Conservation (phyloP, 2,888 invertebrate genomes). For the Phytoseiulus persimilis region DNA sequence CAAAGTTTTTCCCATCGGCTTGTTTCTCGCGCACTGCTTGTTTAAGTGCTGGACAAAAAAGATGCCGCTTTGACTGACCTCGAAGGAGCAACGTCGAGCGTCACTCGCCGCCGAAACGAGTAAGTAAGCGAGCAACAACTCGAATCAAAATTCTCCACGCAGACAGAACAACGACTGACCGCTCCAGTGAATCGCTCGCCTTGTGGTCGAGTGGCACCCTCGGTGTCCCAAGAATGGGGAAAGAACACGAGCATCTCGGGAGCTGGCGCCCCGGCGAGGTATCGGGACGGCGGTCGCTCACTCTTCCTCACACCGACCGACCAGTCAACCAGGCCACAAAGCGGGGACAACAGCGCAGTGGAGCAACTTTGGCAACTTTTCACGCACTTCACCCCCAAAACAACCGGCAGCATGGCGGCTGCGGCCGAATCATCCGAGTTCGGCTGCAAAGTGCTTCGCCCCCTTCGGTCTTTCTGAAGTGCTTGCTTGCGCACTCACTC, state of each 20-base stretch:
- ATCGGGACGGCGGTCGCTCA: background rate
- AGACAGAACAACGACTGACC: background rate
- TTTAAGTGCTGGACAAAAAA: background rate
- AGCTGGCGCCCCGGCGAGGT: background rate
- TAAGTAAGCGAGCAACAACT: background rate
- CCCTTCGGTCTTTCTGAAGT: background rate
- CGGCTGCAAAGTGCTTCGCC: background rate
- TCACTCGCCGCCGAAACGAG: background rate
- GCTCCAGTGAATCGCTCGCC: background rate
- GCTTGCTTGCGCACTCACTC: background rate
- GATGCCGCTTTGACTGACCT: background rate
- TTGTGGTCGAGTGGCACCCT: background rate
- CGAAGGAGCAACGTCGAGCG: background rate
- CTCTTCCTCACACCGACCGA: background rate
- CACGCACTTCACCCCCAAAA: background rate
- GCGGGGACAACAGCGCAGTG: background rate
- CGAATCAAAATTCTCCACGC: background rate
- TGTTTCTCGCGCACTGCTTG: background rate
- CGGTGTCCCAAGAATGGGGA: background rate
- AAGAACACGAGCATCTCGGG: background rate
- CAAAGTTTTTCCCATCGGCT: background rate
- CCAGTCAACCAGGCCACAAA: background rate
- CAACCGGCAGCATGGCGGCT: too few species aligned
- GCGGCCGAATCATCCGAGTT: background rate
- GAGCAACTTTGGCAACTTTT: background rate